Percentiles rank a stretch among this genome's conserved stretches.
phyloP scores from a whole-genome alignment of 2,113 vertebrate species.

The Hyperopisus bebe region DNA sequence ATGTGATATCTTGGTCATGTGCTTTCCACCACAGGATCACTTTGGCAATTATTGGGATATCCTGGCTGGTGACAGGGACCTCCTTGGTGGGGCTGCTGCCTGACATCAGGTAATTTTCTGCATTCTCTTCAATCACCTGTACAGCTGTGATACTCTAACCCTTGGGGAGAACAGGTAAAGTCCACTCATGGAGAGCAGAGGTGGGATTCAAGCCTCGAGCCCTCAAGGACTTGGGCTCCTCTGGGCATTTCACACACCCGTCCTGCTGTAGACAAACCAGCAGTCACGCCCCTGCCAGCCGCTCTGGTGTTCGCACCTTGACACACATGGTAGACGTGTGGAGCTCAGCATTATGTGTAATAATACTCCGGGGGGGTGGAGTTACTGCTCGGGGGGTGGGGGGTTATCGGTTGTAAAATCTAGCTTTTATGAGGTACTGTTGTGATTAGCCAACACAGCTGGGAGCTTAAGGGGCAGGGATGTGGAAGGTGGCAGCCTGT shows the following conservation, averaged over 20 bases:
- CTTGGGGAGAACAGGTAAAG: not conserved
- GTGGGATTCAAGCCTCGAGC: not conserved
- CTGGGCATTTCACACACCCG: not conserved
- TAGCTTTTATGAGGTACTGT: not conserved
- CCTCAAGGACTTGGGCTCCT: not conserved
- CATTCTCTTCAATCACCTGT: not conserved
- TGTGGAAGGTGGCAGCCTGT: not conserved
- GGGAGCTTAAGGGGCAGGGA: not conserved
- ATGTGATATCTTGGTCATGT: not conserved
- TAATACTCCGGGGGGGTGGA: not conserved
- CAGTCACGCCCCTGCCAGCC: not conserved
- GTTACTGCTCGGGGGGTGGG: not conserved
- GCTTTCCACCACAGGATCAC: conserved; percentile 59
- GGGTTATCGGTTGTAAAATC: not conserved
- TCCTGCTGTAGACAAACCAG: not conserved
- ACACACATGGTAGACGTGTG: not conserved
- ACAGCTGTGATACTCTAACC: not conserved
- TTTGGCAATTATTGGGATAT: conserved; percentile 76
- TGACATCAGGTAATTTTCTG: conserved; percentile 66
- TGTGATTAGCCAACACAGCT: not conserved
- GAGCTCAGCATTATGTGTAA: not conserved
- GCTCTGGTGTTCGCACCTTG: not conserved
- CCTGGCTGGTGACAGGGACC: conserved; percentile 77
- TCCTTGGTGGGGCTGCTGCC: conserved; percentile 76
- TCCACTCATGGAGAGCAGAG: not conserved